Conservation (phyloP, 2,888 invertebrate genomes). For the Agonopterix heracliana region DNA sequence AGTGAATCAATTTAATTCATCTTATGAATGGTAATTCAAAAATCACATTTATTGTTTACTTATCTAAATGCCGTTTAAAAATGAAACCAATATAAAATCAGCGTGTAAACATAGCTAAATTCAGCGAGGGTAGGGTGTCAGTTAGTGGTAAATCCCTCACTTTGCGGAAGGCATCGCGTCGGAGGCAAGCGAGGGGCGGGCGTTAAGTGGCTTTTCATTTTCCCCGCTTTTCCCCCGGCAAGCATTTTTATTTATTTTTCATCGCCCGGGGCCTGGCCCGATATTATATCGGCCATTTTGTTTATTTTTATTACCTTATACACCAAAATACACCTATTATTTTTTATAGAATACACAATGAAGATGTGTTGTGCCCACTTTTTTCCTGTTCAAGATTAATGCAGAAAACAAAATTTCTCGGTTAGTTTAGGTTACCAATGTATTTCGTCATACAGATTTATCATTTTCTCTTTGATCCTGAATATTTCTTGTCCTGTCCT, state of each 20-base stretch:
- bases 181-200: conserved; percentile 54
- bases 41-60: too few relatives aligned
- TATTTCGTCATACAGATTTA: too few relatives aligned
- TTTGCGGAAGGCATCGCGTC: conserved; percentile 26
- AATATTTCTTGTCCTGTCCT: too few relatives aligned
- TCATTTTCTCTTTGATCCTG: too few relatives aligned
- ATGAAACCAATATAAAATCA: not conserved
- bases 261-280: conserved; percentile 55
- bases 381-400: not conserved
- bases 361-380: conserved; percentile 15
- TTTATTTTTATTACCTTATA: conserved; percentile 64
- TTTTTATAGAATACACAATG: conserved; percentile 53
- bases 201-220: conserved; percentile 68
- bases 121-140: not conserved
- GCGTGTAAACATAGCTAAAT: not conserved
- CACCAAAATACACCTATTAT: conserved; percentile 56
- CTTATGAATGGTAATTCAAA: too few relatives aligned
- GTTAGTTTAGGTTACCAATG: too few relatives aligned
- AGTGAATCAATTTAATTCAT: too few relatives aligned
- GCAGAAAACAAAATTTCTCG: too few relatives aligned
- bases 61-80: not conserved
- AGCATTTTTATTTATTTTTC: conserved; percentile 71
- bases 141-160: conserved; percentile 27
- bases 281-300: conserved; percentile 64
- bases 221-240: conserved; percentile 38